Percentiles rank a stretch among this genome's conserved stretches.
Evolutionary conservation across 2,888 invertebrate genomes (phyloP).

Genomic region (Sphecodes monilicornis): DNA sequence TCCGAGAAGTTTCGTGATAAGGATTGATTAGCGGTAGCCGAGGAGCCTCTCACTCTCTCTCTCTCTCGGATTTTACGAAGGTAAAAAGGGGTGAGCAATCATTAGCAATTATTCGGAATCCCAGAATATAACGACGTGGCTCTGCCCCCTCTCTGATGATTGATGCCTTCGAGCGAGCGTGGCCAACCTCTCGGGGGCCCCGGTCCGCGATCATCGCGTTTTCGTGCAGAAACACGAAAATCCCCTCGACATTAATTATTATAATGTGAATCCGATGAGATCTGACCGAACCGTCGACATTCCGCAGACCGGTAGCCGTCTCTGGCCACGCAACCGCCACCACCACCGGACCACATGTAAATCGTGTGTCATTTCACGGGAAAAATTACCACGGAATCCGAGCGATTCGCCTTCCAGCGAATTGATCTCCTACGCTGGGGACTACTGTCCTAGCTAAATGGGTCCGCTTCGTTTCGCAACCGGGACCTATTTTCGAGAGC

Average conservation of each 20-base stretch:
- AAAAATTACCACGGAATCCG: constrained; percentile 20
- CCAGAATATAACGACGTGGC: constrained; percentile 73
- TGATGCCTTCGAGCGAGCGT: constrained; percentile 68
- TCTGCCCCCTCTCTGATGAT: constrained; percentile 69
- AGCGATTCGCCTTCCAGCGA: background rate
- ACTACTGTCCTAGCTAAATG: background rate
- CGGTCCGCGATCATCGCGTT: constrained; percentile 71
- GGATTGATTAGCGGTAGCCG: constrained; percentile 56
- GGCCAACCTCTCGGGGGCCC: constrained; percentile 7
- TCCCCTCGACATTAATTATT: constrained; percentile 67
- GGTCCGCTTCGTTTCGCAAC: background rate
- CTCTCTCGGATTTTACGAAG: background rate
- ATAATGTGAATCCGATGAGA: constrained; percentile 64
- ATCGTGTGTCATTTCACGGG: constrained; percentile 47
- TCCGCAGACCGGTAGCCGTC: constrained; percentile 47
- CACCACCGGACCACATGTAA: background rate
- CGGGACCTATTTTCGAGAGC: background rate
- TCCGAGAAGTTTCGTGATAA: constrained; percentile 70
- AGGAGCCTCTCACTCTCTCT: background rate
- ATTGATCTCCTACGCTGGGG: background rate
- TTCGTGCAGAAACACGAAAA: constrained; percentile 71
- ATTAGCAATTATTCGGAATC: constrained; percentile 77
- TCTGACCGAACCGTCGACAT: constrained; percentile 43
- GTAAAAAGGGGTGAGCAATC: constrained; percentile 67
- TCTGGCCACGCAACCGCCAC: constrained; percentile 33